Conservation (phyloP, 2,113 vertebrate genomes). For the Muscicapa adusta region DNA sequence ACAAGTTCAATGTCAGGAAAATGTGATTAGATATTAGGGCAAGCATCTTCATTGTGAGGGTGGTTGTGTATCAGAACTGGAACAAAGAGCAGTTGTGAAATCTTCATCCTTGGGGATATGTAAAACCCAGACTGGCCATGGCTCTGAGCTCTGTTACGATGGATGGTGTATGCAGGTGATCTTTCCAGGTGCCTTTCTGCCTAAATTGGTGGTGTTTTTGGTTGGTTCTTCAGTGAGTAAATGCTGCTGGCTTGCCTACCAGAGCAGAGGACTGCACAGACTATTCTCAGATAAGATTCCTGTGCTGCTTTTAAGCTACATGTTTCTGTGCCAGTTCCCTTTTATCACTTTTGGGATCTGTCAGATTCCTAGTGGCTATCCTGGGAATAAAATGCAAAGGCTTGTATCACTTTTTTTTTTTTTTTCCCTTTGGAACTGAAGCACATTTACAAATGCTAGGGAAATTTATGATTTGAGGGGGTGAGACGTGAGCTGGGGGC, state of each 20-base stretch:
- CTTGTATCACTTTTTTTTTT: background rate
- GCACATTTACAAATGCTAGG: background rate
- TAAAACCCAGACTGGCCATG: rapidly evolving
- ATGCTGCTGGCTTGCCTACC: background rate
- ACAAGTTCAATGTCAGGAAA: background rate
- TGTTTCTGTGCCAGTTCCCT: background rate
- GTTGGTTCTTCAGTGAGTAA: background rate
- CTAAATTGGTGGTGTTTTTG: background rate
- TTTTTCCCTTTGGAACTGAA: background rate
- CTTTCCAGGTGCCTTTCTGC: background rate
- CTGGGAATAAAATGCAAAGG: background rate
- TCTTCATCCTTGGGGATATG: background rate
- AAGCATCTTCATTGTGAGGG: rapidly evolving
- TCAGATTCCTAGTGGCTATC: background rate
- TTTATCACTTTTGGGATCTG: background rate
- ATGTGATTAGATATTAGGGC: background rate
- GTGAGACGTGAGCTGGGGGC: background rate
- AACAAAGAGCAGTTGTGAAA: background rate
- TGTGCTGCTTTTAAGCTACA: background rate
- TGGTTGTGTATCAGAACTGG: background rate
- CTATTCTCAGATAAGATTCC: background rate
- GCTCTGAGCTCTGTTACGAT: background rate
- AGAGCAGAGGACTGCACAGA: background rate
- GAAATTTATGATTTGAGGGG: background rate
- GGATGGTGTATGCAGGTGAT: background rate